phyloP scores from a whole-genome alignment of 2,888 invertebrate species.

The Eilema caniola region DNA sequence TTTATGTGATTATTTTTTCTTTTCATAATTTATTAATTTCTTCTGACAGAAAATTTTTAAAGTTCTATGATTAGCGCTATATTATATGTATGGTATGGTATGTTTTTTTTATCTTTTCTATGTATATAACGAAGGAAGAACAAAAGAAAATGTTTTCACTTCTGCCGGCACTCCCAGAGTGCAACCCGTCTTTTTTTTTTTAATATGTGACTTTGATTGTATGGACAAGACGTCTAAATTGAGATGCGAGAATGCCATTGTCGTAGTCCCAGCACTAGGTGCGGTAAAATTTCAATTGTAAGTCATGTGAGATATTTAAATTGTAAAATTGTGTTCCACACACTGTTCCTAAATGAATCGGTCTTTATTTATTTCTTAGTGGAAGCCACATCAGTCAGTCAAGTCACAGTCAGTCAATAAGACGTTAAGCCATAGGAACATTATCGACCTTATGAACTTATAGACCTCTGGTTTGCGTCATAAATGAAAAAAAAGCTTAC shows the following conservation, averaged over 20 bases:
- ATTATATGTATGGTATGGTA: too few species aligned
- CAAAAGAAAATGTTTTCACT: too few species aligned
- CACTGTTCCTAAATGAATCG: neutral
- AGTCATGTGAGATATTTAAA: neutral
- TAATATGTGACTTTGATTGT: conserved; percentile 4
- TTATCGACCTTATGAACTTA: neutral
- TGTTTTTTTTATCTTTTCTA: too few species aligned
- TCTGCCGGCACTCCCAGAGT: too few species aligned
- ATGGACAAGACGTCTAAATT: neutral
- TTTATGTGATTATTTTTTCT: too few species aligned
- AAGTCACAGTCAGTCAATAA: neutral
- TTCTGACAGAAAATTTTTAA: too few species aligned
- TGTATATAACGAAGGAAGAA: too few species aligned
- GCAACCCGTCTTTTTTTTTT: too few species aligned
- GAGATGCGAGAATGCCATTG: neutral
- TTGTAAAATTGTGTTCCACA: neutral
- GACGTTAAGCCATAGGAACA: neutral
- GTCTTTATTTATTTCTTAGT: neutral
- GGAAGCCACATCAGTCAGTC: neutral
- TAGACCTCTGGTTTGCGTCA: too few species aligned
- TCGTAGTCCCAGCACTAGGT: neutral
- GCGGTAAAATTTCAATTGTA: neutral
- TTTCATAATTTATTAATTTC: too few species aligned
- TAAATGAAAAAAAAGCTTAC: neutral
- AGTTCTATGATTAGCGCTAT: too few species aligned